phyloP scores from a whole-genome alignment of 2,797 vertebrate species.

The Aythya fuligula region DNA sequence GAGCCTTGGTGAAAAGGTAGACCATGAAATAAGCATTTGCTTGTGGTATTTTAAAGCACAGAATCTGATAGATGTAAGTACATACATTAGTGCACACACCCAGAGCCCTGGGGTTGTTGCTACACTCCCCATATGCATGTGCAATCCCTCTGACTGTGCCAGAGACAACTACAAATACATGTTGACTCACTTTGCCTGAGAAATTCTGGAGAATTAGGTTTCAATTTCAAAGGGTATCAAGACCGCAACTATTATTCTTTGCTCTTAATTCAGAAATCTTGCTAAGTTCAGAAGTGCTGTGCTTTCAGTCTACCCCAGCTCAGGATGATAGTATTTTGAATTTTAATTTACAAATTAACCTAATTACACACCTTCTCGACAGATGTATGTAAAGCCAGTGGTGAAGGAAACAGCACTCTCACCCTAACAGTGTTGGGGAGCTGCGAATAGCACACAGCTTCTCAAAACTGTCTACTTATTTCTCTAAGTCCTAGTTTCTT shows the following conservation, averaged over 20 bases:
- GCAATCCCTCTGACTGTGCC: neutral
- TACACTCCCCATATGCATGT: neutral
- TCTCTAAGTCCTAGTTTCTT: neutral
- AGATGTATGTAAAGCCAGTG: fast-evolving
- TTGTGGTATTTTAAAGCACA: neutral
- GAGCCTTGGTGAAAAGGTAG: slow-evolving; percentile 16
- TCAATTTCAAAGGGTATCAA: slow-evolving; percentile 1
- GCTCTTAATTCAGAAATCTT: neutral
- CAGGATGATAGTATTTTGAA: neutral
- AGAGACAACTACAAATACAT: neutral
- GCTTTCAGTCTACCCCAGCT: neutral
- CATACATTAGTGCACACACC: neutral
- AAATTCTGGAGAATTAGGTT: neutral
- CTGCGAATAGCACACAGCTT: neutral
- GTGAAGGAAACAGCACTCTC: neutral
- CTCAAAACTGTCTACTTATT: neutral
- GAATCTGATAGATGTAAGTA: neutral
- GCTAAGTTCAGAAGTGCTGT: neutral
- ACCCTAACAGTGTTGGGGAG: neutral
- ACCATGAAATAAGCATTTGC: neutral
- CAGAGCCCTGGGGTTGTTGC: neutral
- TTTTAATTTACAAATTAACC: slow-evolving; percentile 29
- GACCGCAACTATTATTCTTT: neutral
- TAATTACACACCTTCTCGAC: neutral
- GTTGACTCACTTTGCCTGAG: neutral